These are phyloP conservation scores for Pterostichus niger DNA, from an alignment of 2,888 invertebrate genomes.

Conservation along the genomic window DNA sequence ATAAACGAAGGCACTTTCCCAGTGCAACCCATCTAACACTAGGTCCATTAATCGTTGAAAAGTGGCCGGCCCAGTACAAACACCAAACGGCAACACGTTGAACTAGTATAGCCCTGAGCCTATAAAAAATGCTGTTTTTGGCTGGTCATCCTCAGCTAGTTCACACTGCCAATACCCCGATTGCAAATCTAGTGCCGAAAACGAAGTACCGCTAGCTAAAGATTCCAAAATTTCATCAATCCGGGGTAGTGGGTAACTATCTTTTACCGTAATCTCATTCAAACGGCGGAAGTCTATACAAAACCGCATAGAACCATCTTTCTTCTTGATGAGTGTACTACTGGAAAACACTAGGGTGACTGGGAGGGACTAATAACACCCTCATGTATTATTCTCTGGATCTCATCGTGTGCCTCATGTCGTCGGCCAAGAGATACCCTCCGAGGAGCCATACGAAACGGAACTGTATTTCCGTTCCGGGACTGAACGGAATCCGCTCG, in stretches of 20 bases:
- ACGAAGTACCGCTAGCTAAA: neutral
- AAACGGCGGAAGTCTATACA: conserved; percentile 30
- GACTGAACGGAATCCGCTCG: neutral
- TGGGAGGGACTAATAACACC: conserved; percentile 27
- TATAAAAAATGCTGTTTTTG: neutral
- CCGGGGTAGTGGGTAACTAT: conserved; percentile 15
- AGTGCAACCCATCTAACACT: neutral
- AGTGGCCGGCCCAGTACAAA: neutral
- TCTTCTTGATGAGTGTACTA: conserved; percentile 16
- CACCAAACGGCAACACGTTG: neutral
- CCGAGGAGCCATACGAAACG: too few species aligned
- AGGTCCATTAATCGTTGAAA: neutral
- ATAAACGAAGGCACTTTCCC: neutral
- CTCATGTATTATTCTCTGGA: conserved; percentile 2
- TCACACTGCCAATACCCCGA: conserved; percentile 31
- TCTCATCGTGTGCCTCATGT: conserved; percentile 21
- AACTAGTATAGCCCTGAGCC: neutral
- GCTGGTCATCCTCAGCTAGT: neutral
- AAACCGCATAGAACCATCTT: conserved; percentile 23
- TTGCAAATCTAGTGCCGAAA: neutral
- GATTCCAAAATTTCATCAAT: conserved; percentile 32
- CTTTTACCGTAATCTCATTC: conserved; percentile 11
- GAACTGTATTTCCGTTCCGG: neutral
- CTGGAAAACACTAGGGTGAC: conserved; percentile 29
- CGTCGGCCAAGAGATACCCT: neutral